Base-by-base conservation (phyloP, 1,140 invertebrate genomes). In the Leptinotarsa undecemlineata region DNA sequence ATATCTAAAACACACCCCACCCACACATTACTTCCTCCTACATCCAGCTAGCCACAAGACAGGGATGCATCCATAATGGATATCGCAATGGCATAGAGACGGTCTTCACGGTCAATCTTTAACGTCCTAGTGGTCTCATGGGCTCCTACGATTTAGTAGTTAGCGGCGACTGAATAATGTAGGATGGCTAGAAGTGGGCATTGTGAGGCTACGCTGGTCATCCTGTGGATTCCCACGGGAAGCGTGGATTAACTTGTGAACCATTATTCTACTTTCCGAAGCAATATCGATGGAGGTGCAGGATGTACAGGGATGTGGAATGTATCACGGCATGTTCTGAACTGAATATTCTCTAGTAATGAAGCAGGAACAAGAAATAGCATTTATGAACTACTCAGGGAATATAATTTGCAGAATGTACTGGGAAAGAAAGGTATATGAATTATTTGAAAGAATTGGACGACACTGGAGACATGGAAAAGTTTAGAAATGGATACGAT, bases 151-250 rank as follows among this genome's bases (percentile, higher is more conserved):
- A 81, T 81, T 79, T 78, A 78, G 80, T 77, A 77, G 80, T 79
- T 78, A 79, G 77, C 76, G 68, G 70, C 70, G 75, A 78, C 77
- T 81, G 79, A 81, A 81, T 81, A 81, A 81, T 81, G 80, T 79
- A 81, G 78, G 75, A 77, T 48, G 75, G 71, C 75, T 76, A 33
- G 51, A 57, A 76, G 68, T 73, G 79, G 77, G 79, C 77, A 80
- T 78, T 76, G 78, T 78, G 74, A 76, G 75, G 75, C 75, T 67
- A 76, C 78, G 77, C 75, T 74, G 79, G 79, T 78, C 79, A 80
- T 78, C 79, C 79, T 74, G 73, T 51, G 66, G 63, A 69, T 76
- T 78, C 79, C 77, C 73, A 42, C 23, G 75, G 78, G 79, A 80
- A 77, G 76, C 77, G 79, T 68, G 79, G 79, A 81, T 81, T 81